phyloP scores from a whole-genome alignment of 2,888 invertebrate species.

The Lumbricus terrestris region DNA sequence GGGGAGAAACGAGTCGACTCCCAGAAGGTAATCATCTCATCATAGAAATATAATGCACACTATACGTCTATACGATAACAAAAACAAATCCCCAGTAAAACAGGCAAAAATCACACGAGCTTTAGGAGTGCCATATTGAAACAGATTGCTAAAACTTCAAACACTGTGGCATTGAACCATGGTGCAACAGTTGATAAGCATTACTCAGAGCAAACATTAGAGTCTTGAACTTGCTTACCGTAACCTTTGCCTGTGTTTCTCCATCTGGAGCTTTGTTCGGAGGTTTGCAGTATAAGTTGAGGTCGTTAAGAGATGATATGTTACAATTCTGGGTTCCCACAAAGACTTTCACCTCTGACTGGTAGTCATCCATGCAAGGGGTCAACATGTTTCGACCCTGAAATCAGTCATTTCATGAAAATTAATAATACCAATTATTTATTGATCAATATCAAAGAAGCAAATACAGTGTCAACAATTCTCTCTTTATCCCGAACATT shows the following conservation, averaged over 20 bases:
- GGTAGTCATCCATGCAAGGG: slow-evolving; percentile 5
- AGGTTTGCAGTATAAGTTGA: slow-evolving; percentile 90
- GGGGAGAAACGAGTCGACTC: background rate
- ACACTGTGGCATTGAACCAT: background rate
- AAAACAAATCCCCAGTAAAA: background rate
- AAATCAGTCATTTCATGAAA: background rate
- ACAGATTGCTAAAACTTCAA: background rate
- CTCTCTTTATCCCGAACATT: background rate
- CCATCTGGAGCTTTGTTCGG: slow-evolving; percentile 79
- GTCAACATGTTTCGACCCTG: slow-evolving; percentile 8
- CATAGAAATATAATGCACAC: background rate
- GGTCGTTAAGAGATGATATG: slow-evolving; percentile 86
- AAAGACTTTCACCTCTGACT: slow-evolving; percentile 81
- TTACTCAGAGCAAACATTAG: background rate
- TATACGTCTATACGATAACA: background rate
- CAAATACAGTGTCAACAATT: background rate
- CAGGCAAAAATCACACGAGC: background rate
- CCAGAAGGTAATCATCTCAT: no score
- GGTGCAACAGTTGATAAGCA: no score
- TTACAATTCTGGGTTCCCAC: slow-evolving; percentile 88
- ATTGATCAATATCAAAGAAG: background rate
- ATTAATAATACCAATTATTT: background rate
- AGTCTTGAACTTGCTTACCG: background rate
- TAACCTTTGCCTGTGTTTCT: background rate
- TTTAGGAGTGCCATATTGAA: background rate